These are phyloP conservation scores for Tonatia bakeri DNA, from an alignment of 2,113 vertebrate species.

Conservation along the genomic window DNA sequence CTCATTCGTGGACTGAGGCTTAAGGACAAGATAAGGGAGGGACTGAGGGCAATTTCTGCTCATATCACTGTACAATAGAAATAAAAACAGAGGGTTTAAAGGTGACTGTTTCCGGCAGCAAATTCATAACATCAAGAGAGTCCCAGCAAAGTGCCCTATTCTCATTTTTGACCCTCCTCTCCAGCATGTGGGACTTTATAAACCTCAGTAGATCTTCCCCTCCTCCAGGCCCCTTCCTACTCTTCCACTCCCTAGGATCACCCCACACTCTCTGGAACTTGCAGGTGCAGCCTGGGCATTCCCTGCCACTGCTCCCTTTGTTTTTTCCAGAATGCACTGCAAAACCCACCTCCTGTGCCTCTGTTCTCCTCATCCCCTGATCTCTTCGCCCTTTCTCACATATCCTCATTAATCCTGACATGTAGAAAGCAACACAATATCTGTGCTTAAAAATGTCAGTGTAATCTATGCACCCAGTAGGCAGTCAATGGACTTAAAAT, in stretches of 20 bases:
- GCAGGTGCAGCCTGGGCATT: background rate
- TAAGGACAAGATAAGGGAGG: background rate
- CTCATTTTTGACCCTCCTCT: background rate
- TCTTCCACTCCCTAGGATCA: background rate
- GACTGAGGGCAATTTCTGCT: background rate
- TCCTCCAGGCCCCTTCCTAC: background rate
- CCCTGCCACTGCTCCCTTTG: background rate
- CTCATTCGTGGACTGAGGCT: background rate
- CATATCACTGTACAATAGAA: background rate
- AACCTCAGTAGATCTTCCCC: background rate
- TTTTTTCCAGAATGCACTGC: background rate
- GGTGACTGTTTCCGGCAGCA: slow-evolving; percentile 3
- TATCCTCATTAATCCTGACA: background rate
- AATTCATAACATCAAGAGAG: slow-evolving; percentile 34
- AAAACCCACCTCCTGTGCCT: background rate
- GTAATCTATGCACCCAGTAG: background rate
- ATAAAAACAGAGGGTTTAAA: background rate
- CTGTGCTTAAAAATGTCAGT: background rate
- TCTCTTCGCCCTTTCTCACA: background rate
- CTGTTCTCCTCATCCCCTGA: background rate
- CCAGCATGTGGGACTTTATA: slow-evolving; percentile 2
- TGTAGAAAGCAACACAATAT: background rate
- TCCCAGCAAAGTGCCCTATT: background rate
- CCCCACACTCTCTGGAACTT: background rate
- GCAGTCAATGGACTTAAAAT: background rate